phyloP scores from a whole-genome alignment of 2,797 vertebrate genomes.

The Amphiprion clarkii region DNA sequence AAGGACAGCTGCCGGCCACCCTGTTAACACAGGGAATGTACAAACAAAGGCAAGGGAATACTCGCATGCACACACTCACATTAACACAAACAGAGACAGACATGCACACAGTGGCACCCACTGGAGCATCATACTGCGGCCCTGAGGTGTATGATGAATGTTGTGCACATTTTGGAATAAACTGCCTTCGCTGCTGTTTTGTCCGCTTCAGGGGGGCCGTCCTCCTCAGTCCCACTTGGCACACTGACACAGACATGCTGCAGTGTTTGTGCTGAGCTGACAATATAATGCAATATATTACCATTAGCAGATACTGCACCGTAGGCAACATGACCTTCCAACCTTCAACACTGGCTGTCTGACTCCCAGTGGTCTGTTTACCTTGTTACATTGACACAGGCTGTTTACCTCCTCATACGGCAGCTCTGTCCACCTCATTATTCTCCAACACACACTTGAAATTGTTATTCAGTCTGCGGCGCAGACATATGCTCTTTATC shows the following conservation, averaged over 20 bases:
- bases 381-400: conserved; percentile 47
- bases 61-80: conserved; percentile 32
- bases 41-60: conserved; percentile 71
- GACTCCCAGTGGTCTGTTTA: conserved; percentile 73
- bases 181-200: conserved; percentile 76
- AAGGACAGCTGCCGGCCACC: conserved; percentile 80
- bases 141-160: conserved; percentile 63
- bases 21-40: conserved; percentile 71
- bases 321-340: conserved; percentile 74
- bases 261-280: conserved; percentile 74
- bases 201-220: conserved; percentile 42
- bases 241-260: conserved; percentile 71
- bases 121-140: conserved; percentile 42
- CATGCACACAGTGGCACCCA: conserved; percentile 34
- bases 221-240: conserved; percentile 73
- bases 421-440: conserved; percentile 52
- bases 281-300: conserved; percentile 77
- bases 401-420: conserved; percentile 52
- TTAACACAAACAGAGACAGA: conserved; percentile 44
- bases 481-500: conserved; percentile 40
- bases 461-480: conserved; percentile 25
- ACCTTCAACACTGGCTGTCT: conserved; percentile 69
- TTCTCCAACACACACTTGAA: conserved; percentile 23
- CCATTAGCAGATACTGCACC: conserved; percentile 78
- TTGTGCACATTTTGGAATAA: conserved; percentile 69